Percentiles rank a stretch among this genome's conserved stretches.
Evolutionary conservation across 2,113 vertebrate genomes (phyloP).

Genomic region (Eclectus roratus): DNA sequence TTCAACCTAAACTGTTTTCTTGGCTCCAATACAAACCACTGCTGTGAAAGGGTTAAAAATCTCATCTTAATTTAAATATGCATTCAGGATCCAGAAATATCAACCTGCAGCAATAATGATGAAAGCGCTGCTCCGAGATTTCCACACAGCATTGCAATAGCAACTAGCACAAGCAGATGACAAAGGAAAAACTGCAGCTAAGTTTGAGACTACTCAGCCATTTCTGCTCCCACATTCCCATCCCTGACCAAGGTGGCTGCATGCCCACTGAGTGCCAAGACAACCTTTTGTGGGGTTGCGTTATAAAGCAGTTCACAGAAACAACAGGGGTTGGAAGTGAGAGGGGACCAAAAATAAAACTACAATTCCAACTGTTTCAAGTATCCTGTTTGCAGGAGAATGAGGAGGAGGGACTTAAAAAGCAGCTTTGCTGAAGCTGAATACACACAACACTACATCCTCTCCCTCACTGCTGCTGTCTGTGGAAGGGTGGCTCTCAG

Average conservation of each 20-base stretch:
- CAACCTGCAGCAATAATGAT: conserved; percentile 41
- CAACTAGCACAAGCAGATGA: not conserved
- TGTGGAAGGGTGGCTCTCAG: not conserved
- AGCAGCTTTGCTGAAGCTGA: not conserved
- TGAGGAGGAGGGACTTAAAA: not conserved
- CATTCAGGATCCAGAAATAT: conserved; percentile 31
- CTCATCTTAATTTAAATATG: conserved; percentile 16
- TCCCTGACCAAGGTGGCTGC: not conserved
- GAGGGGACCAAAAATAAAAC: not conserved
- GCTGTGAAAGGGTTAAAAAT: conserved; percentile 32
- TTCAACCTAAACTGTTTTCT: not conserved
- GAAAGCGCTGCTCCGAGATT: conserved; percentile 35
- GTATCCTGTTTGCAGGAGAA: not conserved
- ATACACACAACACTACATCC: not conserved
- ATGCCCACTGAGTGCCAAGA: not conserved
- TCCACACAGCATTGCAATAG: conserved; percentile 36
- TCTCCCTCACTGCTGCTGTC: not conserved
- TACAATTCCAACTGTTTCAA: not conserved
- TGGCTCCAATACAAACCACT: not conserved
- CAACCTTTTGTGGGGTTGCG: not conserved
- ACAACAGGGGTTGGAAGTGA: fast-evolving
- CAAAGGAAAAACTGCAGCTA: conserved; percentile 17
- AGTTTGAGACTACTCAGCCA: conserved; percentile 10
- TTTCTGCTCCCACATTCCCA: not conserved
- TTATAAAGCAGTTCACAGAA: not conserved